Conservation (phyloP, 2,888 invertebrate species). For the Drosophila acutilabella region DNA sequence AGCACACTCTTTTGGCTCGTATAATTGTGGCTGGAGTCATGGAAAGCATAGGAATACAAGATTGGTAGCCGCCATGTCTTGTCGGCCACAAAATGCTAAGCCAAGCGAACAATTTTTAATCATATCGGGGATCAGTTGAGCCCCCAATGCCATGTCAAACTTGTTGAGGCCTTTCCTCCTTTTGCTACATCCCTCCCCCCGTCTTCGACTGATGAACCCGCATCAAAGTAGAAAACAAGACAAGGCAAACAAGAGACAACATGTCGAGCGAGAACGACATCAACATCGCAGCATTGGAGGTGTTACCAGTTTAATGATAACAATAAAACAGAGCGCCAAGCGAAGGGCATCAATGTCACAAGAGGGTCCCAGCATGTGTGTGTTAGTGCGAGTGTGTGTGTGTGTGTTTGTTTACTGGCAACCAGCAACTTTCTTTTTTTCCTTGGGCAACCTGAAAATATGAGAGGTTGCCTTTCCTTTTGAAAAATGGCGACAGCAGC, state of each 20-base stretch:
- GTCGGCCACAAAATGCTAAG: constrained; percentile 61
- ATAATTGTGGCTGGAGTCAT: constrained; percentile 31
- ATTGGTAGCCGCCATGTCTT: constrained; percentile 36
- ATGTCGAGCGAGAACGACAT: constrained; percentile 37
- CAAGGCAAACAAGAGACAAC: constrained; percentile 58
- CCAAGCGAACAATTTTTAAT: constrained; percentile 72
- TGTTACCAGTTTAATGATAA: constrained; percentile 78
- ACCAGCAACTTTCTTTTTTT: constrained; percentile 62
- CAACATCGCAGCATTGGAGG: constrained; percentile 44
- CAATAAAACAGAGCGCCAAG: constrained; percentile 76
- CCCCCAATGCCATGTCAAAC: constrained; percentile 61
- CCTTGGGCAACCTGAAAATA: constrained; percentile 61
- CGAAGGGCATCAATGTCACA: constrained; percentile 76
- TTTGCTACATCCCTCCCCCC: background rate
- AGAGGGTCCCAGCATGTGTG: constrained; percentile 32
- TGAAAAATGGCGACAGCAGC: constrained; percentile 73
- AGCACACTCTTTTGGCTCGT: constrained; percentile 26
- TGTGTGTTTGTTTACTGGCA: constrained; percentile 27
- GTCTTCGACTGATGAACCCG: constrained; percentile 33
- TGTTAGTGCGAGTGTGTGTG: constrained; percentile 10
- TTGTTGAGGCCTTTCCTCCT: constrained; percentile 60
- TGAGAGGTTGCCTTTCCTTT: constrained; percentile 49
- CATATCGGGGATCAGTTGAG: constrained; percentile 68
- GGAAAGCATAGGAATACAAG: constrained; percentile 4
- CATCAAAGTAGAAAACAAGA: constrained; percentile 46